These are phyloP conservation scores for Mesorhabditis spiculigera DNA, from an alignment of 2,888 invertebrate genomes.

Conservation along the genomic window DNA sequence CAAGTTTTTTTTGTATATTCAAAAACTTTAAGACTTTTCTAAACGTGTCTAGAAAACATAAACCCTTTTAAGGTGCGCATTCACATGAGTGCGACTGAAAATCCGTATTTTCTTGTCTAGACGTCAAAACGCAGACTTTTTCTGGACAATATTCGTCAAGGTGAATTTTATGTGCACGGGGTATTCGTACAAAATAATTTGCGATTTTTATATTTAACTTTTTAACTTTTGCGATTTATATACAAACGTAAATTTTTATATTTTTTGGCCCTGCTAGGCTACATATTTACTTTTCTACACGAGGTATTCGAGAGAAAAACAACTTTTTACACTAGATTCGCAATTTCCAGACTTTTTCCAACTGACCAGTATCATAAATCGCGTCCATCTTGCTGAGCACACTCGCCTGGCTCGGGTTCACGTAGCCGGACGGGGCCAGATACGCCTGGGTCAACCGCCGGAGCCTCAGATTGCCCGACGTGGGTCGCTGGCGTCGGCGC, in stretches of 20 bases:
- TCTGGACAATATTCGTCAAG: too few relatives aligned
- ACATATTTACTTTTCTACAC: too few relatives aligned
- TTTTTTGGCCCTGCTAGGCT: background rate
- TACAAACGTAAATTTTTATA: background rate
- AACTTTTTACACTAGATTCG: background rate
- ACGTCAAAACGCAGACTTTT: too few relatives aligned
- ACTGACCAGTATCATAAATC: constrained; percentile 31
- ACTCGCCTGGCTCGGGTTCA: constrained; percentile 20
- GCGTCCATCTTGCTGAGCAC: constrained; percentile 31
- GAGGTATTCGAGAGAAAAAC: too few relatives aligned
- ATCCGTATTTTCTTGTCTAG: too few relatives aligned
- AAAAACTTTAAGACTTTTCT: constrained; percentile 13
- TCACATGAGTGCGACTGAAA: too few relatives aligned
- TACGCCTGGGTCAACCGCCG: constrained; percentile 43
- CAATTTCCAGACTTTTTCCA: constrained; percentile 1
- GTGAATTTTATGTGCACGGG: too few relatives aligned
- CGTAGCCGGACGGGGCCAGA: constrained; percentile 40
- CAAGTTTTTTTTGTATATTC: background rate
- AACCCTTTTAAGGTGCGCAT: too few relatives aligned
- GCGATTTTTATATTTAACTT: too few relatives aligned
- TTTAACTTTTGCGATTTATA: too few relatives aligned
- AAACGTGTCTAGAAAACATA: background rate
- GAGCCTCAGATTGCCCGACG: constrained; percentile 13
- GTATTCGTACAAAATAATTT: too few relatives aligned
- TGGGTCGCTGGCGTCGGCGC: background rate